Conservation (phyloP, 2,797 vertebrate genomes). For the Falco cherrug region DNA sequence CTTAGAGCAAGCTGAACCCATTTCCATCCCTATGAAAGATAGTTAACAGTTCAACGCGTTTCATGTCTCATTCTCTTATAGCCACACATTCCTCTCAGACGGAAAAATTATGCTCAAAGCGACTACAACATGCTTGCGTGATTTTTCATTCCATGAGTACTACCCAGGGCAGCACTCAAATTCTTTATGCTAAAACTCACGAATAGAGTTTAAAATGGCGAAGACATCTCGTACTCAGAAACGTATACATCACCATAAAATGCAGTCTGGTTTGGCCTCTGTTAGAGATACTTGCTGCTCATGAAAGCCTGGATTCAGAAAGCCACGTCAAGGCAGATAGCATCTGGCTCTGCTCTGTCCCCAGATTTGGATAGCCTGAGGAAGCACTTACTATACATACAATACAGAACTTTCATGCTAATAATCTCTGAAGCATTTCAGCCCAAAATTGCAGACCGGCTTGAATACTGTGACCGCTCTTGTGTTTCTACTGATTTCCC, state of each 20-base stretch:
- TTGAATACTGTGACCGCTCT: neutral
- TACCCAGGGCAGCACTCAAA: neutral
- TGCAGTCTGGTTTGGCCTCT: neutral
- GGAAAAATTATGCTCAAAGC: neutral
- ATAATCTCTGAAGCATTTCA: conserved; percentile 12
- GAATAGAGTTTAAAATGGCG: neutral
- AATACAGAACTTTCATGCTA: conserved; percentile 50
- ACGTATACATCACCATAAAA: neutral
- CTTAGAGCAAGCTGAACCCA: neutral
- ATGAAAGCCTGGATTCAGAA: conserved; percentile 53
- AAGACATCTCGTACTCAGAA: neutral
- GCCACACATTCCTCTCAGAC: neutral
- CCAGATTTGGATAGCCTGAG: neutral
- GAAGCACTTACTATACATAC: conserved; percentile 35
- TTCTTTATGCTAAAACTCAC: neutral
- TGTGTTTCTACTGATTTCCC: neutral
- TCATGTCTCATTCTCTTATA: neutral
- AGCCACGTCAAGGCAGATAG: neutral
- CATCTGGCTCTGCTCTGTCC: conserved; percentile 12
- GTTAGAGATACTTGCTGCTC: neutral
- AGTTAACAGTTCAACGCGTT: neutral
- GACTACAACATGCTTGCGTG: neutral
- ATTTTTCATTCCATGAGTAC: neutral
- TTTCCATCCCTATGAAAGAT: neutral
- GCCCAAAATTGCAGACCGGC: conserved; percentile 1